Conservation (phyloP, 1,140 invertebrate genomes). For the Leptestheria dahalacensis region DNA sequence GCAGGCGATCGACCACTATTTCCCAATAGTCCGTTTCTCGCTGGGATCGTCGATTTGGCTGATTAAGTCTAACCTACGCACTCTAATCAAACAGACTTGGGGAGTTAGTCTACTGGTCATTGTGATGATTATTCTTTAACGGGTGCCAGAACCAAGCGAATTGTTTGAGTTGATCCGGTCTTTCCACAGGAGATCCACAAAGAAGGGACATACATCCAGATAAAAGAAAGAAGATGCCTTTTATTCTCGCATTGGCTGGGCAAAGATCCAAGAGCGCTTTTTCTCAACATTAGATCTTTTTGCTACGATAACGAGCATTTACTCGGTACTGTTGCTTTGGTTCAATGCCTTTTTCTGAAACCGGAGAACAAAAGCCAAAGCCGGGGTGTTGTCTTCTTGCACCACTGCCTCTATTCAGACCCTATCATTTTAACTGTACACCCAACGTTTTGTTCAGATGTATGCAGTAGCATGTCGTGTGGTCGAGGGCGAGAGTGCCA, state of each 20-base stretch:
- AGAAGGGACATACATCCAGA: background rate
- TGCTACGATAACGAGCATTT: background rate
- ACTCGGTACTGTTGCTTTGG: background rate
- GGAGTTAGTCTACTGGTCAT: no score
- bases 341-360: background rate
- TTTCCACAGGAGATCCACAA: background rate
- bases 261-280: background rate
- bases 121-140: no score
- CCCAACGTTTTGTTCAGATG: no score
- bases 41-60: no score
- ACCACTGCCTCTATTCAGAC: no score
- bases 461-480: slow-evolving; percentile 47
- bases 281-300: background rate
- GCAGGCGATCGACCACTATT: background rate
- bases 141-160: no score
- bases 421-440: no score
- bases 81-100: no score
- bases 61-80: no score
- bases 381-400: no score
- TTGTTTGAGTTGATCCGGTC: background rate
- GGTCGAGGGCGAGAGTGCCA: slow-evolving; percentile 48
- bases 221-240: background rate
- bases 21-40: background rate
- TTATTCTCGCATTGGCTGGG: background rate
- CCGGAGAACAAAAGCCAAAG: no score